Percentiles rank a stretch among this genome's conserved stretches.
Evolutionary conservation across 2,113 vertebrate species (phyloP).

Genomic region (Gulo gulo): DNA sequence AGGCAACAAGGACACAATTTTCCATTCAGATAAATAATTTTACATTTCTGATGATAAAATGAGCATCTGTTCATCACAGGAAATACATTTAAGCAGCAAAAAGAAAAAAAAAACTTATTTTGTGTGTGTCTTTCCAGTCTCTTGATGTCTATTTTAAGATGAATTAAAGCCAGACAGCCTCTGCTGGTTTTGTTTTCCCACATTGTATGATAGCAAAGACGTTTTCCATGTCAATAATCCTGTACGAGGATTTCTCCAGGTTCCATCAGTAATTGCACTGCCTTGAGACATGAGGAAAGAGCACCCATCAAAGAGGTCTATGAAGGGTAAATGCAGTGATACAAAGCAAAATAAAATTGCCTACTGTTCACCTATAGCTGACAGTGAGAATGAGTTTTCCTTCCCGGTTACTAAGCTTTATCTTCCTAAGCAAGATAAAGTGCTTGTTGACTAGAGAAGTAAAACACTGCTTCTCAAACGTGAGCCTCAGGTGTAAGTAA

Average conservation of each 20-base stretch:
- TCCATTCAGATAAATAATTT: background rate
- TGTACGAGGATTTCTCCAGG: background rate
- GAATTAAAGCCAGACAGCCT: background rate
- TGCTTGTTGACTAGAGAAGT: background rate
- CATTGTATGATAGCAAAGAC: background rate
- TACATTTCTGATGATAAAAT: background rate
- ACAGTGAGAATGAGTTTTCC: background rate
- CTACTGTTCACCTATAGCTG: background rate
- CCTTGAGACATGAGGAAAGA: slow-evolving; percentile 9
- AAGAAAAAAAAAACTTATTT: background rate
- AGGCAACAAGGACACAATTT: background rate
- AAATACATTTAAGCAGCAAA: background rate
- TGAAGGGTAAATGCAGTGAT: background rate
- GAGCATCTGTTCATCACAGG: background rate
- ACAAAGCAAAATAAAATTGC: background rate
- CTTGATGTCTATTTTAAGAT: background rate
- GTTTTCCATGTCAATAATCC: background rate
- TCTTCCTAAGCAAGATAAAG: slow-evolving; percentile 17
- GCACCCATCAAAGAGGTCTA: background rate
- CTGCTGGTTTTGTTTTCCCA: background rate
- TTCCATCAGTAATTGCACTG: background rate
- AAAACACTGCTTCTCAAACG: background rate
- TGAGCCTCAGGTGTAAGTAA: background rate
- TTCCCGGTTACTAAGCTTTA: background rate
- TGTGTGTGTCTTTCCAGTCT: background rate